Base-by-base conservation (phyloP, 2,797 vertebrate genomes). In the Manis crassicaudata region DNA sequence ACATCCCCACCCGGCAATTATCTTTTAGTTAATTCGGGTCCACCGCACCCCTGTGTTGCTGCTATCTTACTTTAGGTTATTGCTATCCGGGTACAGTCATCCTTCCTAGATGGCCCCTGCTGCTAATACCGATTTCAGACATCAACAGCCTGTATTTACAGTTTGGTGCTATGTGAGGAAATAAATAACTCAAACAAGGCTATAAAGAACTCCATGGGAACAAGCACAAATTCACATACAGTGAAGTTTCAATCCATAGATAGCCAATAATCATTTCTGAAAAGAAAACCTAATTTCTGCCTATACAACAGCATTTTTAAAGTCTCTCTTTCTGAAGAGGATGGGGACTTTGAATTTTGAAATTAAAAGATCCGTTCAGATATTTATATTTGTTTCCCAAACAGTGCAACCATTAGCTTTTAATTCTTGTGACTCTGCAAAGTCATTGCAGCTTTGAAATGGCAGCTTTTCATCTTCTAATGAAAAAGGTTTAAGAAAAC, bases 281-380 rank as follows among this genome's bases (percentile, higher is more conserved):
- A 88, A 92, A 88, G 72, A 77, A 81, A 96, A 90, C n/a, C 35
- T 60, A 13, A 60, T 92, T 40, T 93, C 65, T 87, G 50, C 32
- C 58, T 87, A 46, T 40, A 85, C 13, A 67, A 27, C 7, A 60
- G 32, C 2, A 54, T 65, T 60, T 90, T 56, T 84, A 75, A 70
- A 27, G 5, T 81, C 27, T 77, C 54, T 95, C 21, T 80, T 96
- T 75, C 37, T 88, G 43, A 77, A 89, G 32, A 95, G 37, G 6
- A 20, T 67, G 1, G 67, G 52, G 35, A 3, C 75, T 86, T 96
- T 87, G 14, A 16, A 83, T 54, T 90, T 89, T 58, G 27, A 89
- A 95, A 82, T 86, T 86, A 92, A 86, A 92, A 58, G 3, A 76
- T 68, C 17, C 17, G 81, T 93, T 83, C 14, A 96, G 27, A 72